These are phyloP conservation scores for Tokudaia tokunoshimensis DNA, from an alignment of 2,797 vertebrate species.

Conservation along the genomic window DNA sequence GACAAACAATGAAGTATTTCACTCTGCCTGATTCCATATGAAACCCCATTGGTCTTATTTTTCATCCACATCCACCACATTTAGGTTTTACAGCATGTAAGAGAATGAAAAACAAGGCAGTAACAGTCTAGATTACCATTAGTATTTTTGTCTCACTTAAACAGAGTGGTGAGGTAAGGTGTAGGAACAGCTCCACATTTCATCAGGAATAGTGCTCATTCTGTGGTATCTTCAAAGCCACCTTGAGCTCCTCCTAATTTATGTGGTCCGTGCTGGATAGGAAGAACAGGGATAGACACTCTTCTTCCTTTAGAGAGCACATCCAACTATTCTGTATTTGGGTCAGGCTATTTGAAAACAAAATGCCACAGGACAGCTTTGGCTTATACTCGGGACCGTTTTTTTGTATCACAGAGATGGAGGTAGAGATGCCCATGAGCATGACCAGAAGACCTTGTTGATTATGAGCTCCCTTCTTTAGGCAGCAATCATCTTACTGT, in stretches of 20 bases:
- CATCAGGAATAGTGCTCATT: not conserved
- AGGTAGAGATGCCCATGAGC: not conserved
- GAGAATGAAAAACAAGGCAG: not conserved
- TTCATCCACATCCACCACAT: not conserved
- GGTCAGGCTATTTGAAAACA: not conserved
- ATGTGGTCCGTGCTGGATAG: too few species aligned
- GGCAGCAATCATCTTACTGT: not conserved
- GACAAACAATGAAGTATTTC: not conserved
- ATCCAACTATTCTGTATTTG: not conserved
- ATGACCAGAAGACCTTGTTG: not conserved
- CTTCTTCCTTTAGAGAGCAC: not conserved
- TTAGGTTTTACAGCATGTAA: not conserved
- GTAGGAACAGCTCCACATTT: not conserved
- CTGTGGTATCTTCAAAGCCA: not conserved
- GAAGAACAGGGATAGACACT: not conserved
- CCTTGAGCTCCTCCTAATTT: not conserved
- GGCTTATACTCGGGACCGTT: not conserved
- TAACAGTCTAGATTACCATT: not conserved
- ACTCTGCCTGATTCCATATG: not conserved
- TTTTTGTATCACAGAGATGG: not conserved
- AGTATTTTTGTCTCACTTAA: not conserved
- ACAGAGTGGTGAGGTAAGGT: not conserved
- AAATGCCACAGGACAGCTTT: not conserved
- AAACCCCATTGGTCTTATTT: not conserved
- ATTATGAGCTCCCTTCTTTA: not conserved